Evolutionary conservation across 2,113 vertebrate genomes (phyloP).

Genomic region (Marcusenius ussheri): DNA sequence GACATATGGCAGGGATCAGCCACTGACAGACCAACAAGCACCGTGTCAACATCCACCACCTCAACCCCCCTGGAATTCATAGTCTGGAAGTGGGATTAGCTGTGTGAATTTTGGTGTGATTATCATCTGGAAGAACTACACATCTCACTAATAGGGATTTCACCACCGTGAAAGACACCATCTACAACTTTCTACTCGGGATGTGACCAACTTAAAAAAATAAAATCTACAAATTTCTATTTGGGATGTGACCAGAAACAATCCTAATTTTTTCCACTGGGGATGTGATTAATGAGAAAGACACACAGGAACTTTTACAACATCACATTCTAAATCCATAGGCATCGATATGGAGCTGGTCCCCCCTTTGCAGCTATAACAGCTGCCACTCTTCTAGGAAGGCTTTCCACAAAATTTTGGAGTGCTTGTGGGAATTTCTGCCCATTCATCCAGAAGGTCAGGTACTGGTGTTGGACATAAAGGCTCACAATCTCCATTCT

Average conservation of each 20-base stretch:
- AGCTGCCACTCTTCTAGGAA: not conserved
- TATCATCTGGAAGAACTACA: constrained; percentile 38
- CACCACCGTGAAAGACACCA: not conserved
- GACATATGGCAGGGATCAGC: constrained; percentile 21
- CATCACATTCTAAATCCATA: not conserved
- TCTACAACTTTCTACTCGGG: not conserved
- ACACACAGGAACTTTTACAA: not conserved
- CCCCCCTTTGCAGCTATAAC: not conserved
- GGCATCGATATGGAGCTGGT: not conserved
- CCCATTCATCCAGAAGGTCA: not conserved
- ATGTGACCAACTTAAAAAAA: not conserved
- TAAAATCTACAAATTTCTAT: not conserved
- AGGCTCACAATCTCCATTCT: not conserved
- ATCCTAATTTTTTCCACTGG: not conserved
- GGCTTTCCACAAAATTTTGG: not conserved
- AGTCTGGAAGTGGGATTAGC: constrained; percentile 15
- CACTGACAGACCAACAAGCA: not conserved
- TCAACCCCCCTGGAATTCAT: not conserved
- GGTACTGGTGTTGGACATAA: not conserved
- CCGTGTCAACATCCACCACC: not conserved
- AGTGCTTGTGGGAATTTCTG: not conserved
- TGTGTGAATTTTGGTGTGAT: not conserved
- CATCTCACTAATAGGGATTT: constrained; percentile 21
- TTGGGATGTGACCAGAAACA: not conserved
- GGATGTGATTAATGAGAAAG: not conserved